phyloP scores from a whole-genome alignment of 92 coral and sea anemone genomes.

The Nematostella vectensis region DNA sequence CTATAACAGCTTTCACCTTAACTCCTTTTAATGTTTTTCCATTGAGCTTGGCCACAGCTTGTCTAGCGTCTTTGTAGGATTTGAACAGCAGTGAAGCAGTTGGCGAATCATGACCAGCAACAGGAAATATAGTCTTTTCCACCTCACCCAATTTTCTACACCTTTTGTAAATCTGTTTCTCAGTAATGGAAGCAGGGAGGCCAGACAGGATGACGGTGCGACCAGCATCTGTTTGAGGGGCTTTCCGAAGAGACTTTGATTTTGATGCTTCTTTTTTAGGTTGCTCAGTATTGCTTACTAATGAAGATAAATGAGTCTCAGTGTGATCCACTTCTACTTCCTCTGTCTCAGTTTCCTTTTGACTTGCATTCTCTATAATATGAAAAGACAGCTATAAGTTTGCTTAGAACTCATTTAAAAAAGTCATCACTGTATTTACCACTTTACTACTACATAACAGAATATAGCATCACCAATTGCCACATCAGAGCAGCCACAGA shows the following conservation, averaged over 20 bases:
- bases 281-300: no score
- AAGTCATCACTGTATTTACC: no score
- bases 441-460: no score
- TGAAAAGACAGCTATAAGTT: no score
- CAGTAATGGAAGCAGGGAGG: conserved; percentile 36
- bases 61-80: conserved; percentile 64
- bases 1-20: conserved; percentile 39
- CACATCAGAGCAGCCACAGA: no score
- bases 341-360: not conserved
- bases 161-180: conserved; percentile 65
- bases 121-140: conserved; percentile 66
- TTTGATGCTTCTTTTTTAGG: conserved; percentile 37
- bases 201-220: conserved; percentile 68
- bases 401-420: no score
- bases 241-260: conserved; percentile 57
- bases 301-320: conserved; percentile 4
- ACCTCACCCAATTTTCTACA: conserved; percentile 60
- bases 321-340: conserved; percentile 11
- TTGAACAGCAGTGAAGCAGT: conserved; percentile 60
- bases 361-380: not conserved
- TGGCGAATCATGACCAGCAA: conserved; percentile 54
- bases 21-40: conserved; percentile 63
- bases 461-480: no score
- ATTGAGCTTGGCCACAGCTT: conserved; percentile 47
- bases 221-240: conserved; percentile 54